Conservation (phyloP, 2,888 invertebrate genomes). For the Steromphala cineraria region DNA sequence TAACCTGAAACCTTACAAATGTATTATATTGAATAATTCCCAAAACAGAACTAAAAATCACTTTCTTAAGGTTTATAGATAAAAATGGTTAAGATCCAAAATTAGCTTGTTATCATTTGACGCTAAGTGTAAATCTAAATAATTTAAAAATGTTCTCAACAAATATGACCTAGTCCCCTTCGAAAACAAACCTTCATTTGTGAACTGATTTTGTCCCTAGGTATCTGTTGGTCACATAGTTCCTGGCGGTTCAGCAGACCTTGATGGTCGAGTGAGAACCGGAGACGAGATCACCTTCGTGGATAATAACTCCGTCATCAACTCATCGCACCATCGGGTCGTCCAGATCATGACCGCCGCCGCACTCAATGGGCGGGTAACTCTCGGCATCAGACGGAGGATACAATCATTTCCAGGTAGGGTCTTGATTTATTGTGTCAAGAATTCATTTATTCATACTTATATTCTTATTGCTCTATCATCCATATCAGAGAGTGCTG, state of each 20-base stretch:
- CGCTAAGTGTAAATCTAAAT: not conserved
- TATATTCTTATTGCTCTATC: too few species aligned
- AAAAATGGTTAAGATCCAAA: not conserved
- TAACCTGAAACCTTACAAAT: too few species aligned
- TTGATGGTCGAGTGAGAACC: slow-evolving; percentile 91
- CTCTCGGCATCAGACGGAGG: slow-evolving; percentile 84
- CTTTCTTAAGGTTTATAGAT: too few species aligned
- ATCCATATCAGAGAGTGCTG: too few species aligned
- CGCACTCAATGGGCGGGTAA: slow-evolving; percentile 90
- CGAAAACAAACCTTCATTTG: not conserved
- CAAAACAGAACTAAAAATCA: too few species aligned
- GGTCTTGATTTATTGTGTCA: not conserved
- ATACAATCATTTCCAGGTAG: slow-evolving; percentile 31
- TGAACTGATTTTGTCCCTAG: slow-evolving; percentile 71
- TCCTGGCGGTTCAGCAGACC: slow-evolving; percentile 93
- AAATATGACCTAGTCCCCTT: too few species aligned
- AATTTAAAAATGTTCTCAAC: too few species aligned
- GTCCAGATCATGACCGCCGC: slow-evolving; percentile 94
- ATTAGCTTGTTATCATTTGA: not conserved
- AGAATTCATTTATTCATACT: too few species aligned
- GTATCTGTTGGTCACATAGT: slow-evolving; percentile 97
- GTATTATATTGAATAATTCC: too few species aligned
- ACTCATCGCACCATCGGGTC: slow-evolving; percentile 93
- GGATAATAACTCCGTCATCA: slow-evolving; percentile 88
- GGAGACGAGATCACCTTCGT: slow-evolving; percentile 97